Base-by-base conservation (phyloP, 2,888 invertebrate species). In the Priapulus caudatus region DNA sequence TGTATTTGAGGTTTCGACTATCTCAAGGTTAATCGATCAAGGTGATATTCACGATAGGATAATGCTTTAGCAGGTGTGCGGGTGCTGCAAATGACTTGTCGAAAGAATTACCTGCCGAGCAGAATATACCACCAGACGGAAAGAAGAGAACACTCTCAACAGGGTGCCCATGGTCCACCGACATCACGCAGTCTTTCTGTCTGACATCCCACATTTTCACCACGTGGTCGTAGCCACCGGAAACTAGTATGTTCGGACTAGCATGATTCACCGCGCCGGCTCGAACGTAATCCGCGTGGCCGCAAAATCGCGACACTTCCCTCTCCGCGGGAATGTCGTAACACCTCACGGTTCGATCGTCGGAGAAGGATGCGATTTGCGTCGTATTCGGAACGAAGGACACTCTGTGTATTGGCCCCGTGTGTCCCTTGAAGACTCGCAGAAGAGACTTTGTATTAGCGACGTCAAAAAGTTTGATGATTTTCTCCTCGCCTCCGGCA, bases 271-370 rank as follows among this genome's bases (percentile, higher is more conserved):
- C 77, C 16, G 83, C 82, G 21, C 91, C 91, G 50, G 87, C 84
- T 51, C 74, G 58, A 10, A 75, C 67, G 58, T 72, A 74, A 58
- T 75, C 75, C 70, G 72, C 63, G 57, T 75, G 74, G 52, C 74
- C 74, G 24, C 63, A 59, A 56, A 70, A 73, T 20, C 76, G 79
- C 18, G 78, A 70, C 20, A 88, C 62, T 62, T 80, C 77, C 56
- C 80, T 80, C 72, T 91, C 90, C 54, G 81, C 84, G 0, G 87
- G 79, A 63, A 95, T 84, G 66, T 95, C 93, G 91, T 92, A 93
- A n/a, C 92, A 64, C 57, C 79, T 77, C 3, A 86, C 81, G 3
- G 82, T 79, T 72, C 86, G 88, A 67, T 95, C 93, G 75, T 95
- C 92, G 2, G 90, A 86, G 67, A 86, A 92, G 61, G 90, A 89